Base-by-base conservation (phyloP, 2,797 vertebrate genomes). In the Gouania willdenowi region DNA sequence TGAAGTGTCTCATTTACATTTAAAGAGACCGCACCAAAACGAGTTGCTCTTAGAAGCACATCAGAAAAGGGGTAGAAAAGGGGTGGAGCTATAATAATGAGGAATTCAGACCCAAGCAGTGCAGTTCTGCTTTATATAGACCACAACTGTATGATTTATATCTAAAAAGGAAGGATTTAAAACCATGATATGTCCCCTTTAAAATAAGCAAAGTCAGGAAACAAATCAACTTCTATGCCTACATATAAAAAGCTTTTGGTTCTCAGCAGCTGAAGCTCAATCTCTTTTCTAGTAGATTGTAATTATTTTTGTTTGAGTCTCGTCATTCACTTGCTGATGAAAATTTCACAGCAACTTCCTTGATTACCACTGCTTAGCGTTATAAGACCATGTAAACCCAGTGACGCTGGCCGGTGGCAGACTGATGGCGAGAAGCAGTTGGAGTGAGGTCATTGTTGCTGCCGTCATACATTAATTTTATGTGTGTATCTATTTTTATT, bases 281-380 rank as follows among this genome's bases (percentile, higher is more conserved):
- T 36, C 15, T 41, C 44, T 35, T 41, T 42, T 54, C 12, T 23
- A 26, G 19, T 68, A 69, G 41, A 66, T 77, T 55, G 43, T 53
- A 58, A 60, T 67, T 48, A 46, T 41, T 14, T 47, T 38, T 41
- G 51, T 34, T 15, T 23, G 38, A 47, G 33, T 19, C 4, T 27
- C 2, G n/a, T 50, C 2, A 66, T 49, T 35, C 43, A 26, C 29
- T 25, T 1, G 8, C 30, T 65, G 35, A 68, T 57, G 10, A 44
- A 46, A 71, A 41, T 21, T 11, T 1, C 26, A 18, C 16, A 23
- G 27, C 13, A 19, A 40, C 16, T 46, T 26, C 17, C 21, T 28
- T 3, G 37, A 53, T 66, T 34, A 52, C 55, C 61, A 54, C 41
- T 54, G 23, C 29, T 7, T 11, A 22, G 41, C 51, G 39, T 48